phyloP scores from a whole-genome alignment of 2,797 vertebrate species.

The Gymnopithys bicolor region DNA sequence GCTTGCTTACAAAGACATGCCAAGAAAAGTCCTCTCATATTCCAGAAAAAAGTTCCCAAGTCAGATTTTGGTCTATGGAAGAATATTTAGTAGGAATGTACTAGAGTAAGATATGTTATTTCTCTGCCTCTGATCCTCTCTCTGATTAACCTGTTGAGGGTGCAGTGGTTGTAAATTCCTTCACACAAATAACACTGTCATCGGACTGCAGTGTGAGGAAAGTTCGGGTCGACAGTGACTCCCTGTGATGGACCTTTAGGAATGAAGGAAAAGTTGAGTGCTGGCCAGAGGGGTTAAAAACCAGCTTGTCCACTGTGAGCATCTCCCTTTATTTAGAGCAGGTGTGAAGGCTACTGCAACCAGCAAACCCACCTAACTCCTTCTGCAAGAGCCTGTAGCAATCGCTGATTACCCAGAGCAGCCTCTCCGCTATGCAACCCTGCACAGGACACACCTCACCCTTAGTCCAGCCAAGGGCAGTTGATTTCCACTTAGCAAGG shows the following conservation, averaged over 20 bases:
- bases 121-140: not conserved
- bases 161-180: slow-evolving; percentile 8
- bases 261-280: not conserved
- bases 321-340: not conserved
- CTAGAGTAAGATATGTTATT: not conserved
- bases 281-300: not conserved
- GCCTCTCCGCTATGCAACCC: not conserved
- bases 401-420: not conserved
- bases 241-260: not conserved
- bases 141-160: not conserved
- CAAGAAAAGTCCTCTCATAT: not conserved
- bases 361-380: rapidly evolving
- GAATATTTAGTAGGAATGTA: not conserved
- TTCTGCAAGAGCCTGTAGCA: not conserved
- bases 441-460: not conserved
- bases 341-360: not conserved
- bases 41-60: not conserved
- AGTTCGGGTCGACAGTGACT: not conserved
- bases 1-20: not conserved
- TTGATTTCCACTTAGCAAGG: not conserved
- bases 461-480: not conserved
- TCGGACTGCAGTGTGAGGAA: not conserved
- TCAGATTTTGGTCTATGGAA: not conserved
- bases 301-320: not conserved
- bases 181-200: not conserved